Evolutionary conservation across 2,888 invertebrate species (phyloP), one percentile per base, ranked within the genome.

Genomic region (Aromia moschata): DNA sequence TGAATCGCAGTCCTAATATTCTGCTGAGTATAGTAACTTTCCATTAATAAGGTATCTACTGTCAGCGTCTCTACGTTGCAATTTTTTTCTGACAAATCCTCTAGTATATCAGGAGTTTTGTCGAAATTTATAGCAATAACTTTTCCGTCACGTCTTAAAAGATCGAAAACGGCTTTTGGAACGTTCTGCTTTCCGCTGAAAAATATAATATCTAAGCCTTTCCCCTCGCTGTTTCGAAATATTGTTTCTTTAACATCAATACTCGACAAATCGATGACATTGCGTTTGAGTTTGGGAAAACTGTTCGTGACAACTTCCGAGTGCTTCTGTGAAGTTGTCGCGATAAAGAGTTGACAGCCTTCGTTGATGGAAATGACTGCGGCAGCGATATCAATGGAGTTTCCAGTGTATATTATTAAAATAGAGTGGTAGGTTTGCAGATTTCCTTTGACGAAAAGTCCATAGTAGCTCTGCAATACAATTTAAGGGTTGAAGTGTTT

Each of bases 381-480:
- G 9, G 45, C 45, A 31, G 45, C 45, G 10, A 10, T 4, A 4
- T 45, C 31, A 4, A 16, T 45, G 16, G 18, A 31, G 15, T 14
- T 9, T 12, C n/a, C 30, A 5, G 15, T 45, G 30, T 45, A 45
- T 2, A 2, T 31, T 5, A 45, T 20, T 12, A 54, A 20, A 33
- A 54, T 11, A 4, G 30, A 31, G 14, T 52, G 40, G 10, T 58
- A 18, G 0, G 31, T 14, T 17, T 51, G 41, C 9, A 67, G 37
- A 20, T 51, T 47, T 12, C 49, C 51, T 52, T 57, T 52, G 2
- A 56, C 10, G 37, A 55, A 56, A 10, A 65, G 25, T 9, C 58
- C 60, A 25, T 60, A 64, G 38, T 62, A 59, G 18, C 57, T 53
- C 68, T 68, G 45, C 47, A 67, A 64, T 9, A 37, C 31, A 44